Evolutionary conservation across 2,888 invertebrate species (phyloP), one percentile per base, ranked within the genome.

Genomic region (Plusia festucae): DNA sequence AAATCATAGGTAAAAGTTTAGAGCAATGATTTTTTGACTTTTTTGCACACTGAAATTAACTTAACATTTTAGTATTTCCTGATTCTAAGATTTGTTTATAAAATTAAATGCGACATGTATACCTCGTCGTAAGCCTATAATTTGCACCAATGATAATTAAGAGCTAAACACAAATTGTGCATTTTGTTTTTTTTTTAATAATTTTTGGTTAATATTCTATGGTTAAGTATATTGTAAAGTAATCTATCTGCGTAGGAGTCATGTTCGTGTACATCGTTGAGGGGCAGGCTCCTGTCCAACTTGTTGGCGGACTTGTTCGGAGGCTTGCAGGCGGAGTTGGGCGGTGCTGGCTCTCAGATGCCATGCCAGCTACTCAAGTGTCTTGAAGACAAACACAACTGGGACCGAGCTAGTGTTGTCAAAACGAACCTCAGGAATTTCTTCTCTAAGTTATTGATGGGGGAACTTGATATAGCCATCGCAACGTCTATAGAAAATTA

Each of bases 341-440:
- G 83, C 0, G 84, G 68, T 0, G 70, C 84, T 0, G 87, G 87
- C 0, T 55, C 78, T 0, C 68, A 85, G 52, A 94, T 95, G 94
- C 92, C 95, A 0, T 95, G 95, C 70, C 89, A 92, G 61, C 73
- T 94, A 57, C 81, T 95, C 1, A 93, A 93, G 75, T 95, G 95
- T 54, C 85, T 95, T 8, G 93, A 94, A 46, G 94, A 94, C 62
- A 86, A 83, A 49, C 93, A 94, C 65, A 93, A 90, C 65, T 95
- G 94, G 95, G 93, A 94, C 49, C 84, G 86, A 20, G 62, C 88
- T 3, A 89, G 86, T 56, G 65, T 83, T 2, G 81, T 89, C n/a
- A 94, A 93, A 72, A 86, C 84, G 0, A 91, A 89, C 71, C 81
- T 95, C 34, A 83, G 85, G 15, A 86, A 82, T 68, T 94, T 85